Conservation (phyloP, 2,113 vertebrate genomes). For the Myrmecobius fasciatus region DNA sequence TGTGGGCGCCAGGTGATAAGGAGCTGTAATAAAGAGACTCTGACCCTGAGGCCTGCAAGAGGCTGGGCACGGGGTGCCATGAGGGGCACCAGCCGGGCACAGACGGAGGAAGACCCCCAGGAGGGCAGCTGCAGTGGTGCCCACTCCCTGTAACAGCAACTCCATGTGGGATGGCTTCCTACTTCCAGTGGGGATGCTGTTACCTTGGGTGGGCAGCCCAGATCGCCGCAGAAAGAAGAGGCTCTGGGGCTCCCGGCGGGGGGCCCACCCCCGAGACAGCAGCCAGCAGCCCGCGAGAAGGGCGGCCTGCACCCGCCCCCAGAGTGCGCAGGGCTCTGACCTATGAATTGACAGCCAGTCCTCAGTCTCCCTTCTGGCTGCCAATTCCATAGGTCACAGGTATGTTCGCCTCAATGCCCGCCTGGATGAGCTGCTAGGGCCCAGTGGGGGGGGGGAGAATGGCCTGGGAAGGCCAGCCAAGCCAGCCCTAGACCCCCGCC, state of each 20-base stretch:
- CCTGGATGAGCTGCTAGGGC: not conserved
- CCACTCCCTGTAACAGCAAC: conserved; percentile 84
- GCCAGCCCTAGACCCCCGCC: not conserved
- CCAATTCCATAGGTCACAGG: conserved; percentile 85
- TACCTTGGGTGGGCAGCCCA: conserved; percentile 74
- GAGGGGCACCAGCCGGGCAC: not conserved
- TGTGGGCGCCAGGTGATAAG: conserved; percentile 62
- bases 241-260: not conserved
- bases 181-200: conserved; percentile 85
- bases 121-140: not conserved
- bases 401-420: conserved; percentile 79
- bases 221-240: not conserved
- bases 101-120: not conserved
- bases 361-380: conserved; percentile 76
- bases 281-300: not conserved
- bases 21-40: conserved; percentile 45
- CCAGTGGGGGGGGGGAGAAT: accelerated
- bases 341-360: conserved; percentile 86
- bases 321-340: conserved; percentile 83
- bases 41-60: not conserved
- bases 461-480: not conserved
- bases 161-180: conserved; percentile 82
- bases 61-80: accelerated
- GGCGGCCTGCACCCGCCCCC: not conserved
- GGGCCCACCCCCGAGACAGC: not conserved